phyloP scores from a whole-genome alignment of 2,797 vertebrate species.

The Tauraco hartlaubi region DNA sequence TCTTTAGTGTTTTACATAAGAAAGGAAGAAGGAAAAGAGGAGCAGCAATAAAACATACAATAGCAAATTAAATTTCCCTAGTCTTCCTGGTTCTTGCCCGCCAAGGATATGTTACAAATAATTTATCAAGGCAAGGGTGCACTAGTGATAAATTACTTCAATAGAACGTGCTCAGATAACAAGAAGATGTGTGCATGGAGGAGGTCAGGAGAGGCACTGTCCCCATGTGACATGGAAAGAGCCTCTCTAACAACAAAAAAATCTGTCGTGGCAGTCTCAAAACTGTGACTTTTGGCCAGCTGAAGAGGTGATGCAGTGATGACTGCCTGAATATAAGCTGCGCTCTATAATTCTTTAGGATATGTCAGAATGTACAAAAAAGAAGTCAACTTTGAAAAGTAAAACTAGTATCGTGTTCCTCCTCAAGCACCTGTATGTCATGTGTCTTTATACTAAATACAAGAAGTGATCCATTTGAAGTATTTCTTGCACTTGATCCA shows the following conservation, averaged over 20 bases:
- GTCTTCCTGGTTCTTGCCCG: background rate
- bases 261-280: background rate
- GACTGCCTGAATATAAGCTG: background rate
- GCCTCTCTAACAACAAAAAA: background rate
- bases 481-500: background rate
- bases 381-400: background rate
- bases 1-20: background rate
- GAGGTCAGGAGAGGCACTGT: background rate
- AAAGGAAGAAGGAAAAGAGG: slow-evolving; percentile 10
- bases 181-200: background rate
- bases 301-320: background rate
- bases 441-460: background rate
- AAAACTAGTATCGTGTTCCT: background rate
- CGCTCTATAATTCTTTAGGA: background rate
- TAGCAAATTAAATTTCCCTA: background rate
- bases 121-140: background rate
- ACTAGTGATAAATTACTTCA: background rate
- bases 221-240: background rate
- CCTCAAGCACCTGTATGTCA: background rate
- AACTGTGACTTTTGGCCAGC: background rate
- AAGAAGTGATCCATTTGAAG: background rate
- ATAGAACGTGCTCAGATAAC: background rate
- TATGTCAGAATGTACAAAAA: background rate
- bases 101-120: background rate
- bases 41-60: background rate